Percentiles rank a stretch among this genome's conserved stretches.
These are phyloP conservation scores for Albula glossodonta DNA, from an alignment of 2,113 vertebrate species.

Conservation along the genomic window DNA sequence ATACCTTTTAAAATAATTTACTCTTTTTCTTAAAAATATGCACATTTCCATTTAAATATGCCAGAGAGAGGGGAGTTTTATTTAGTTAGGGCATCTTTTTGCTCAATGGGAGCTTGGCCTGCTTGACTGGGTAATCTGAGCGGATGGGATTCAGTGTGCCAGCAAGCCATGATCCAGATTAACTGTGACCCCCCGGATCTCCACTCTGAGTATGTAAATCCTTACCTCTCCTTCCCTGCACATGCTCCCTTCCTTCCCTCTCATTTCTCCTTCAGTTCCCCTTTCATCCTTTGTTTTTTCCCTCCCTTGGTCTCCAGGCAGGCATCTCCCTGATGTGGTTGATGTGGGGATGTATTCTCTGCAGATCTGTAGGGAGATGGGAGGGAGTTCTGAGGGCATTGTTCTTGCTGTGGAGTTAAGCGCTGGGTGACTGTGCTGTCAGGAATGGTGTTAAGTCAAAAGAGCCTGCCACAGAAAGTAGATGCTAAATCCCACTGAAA, in stretches of 20 bases:
- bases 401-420: constrained; percentile 1
- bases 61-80: background rate
- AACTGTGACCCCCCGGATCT: constrained; percentile 15
- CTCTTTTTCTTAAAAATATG: background rate
- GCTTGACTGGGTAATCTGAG: constrained; percentile 9
- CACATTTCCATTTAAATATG: constrained; percentile 14
- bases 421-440: background rate
- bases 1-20: background rate
- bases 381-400: background rate
- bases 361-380: constrained; percentile 14
- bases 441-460: constrained; percentile 15
- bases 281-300: background rate
- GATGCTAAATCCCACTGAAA: constrained; percentile 18
- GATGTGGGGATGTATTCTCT: constrained; percentile 3
- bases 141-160: background rate
- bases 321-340: background rate
- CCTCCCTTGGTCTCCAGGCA: background rate
- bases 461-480: background rate
- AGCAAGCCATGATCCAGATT: constrained; percentile 29
- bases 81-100: constrained; percentile 14
- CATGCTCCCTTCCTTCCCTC: background rate
- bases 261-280: background rate
- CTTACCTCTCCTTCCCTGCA: constrained; percentile 11
- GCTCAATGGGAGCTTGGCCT: constrained; percentile 10
- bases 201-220: constrained; percentile 28